A percentile compares a stretch with the other conserved stretches of the same genome.
Evolutionary conservation across 1,140 invertebrate species (phyloP).

Genomic region (Drosophila pallidifrons): DNA sequence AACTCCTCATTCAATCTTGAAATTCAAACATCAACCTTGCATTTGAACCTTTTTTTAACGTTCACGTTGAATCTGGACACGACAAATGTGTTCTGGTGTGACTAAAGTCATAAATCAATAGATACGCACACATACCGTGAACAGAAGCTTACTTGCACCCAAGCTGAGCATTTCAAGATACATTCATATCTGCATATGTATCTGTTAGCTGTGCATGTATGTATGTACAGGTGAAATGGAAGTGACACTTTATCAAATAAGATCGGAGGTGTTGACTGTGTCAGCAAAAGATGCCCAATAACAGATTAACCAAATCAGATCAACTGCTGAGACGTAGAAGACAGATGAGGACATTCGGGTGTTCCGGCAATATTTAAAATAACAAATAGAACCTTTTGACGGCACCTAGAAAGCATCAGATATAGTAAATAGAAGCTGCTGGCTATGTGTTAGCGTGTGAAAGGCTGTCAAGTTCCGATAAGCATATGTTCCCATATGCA

Average conservation of each 20-base stretch:
- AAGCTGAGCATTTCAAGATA: conserved; percentile 17
- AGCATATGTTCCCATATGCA: no score
- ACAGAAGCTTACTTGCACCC: conserved; percentile 3
- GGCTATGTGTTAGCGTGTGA: neutral
- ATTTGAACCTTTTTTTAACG: neutral
- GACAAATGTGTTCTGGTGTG: conserved; percentile 68
- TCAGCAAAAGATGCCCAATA: conserved; percentile 68
- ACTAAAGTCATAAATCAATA: conserved; percentile 64
- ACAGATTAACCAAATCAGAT: conserved; percentile 67
- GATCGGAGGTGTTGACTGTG: conserved; percentile 28
- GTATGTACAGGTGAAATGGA: neutral
- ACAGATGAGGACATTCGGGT: conserved; percentile 50
- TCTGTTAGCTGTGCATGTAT: neutral
- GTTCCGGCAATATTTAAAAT: neutral
- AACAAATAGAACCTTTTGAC: neutral
- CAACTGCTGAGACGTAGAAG: conserved; percentile 38
- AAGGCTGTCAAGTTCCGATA: neutral
- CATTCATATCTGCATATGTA: neutral
- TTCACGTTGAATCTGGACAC: conserved; percentile 4
- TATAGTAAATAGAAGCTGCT: neutral
- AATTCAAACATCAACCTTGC: neutral
- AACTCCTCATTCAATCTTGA: no score
- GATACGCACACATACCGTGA: conserved; percentile 41
- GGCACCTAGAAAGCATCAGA: neutral
- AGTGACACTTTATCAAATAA: conserved; percentile 43